Evolutionary conservation across 2,888 invertebrate species (phyloP).

Genomic region (Chrysodeixis includens): DNA sequence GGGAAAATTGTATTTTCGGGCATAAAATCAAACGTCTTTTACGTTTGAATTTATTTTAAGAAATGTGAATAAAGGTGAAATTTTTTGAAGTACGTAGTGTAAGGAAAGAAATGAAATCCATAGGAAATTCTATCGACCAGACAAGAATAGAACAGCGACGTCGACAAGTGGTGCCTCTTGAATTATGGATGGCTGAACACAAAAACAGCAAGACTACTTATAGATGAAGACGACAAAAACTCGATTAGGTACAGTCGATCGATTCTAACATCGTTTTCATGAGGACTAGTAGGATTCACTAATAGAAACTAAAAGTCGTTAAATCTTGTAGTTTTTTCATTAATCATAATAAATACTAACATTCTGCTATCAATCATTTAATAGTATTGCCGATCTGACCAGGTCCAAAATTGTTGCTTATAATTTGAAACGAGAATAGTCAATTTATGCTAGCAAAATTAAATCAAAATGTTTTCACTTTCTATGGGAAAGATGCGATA

Average conservation of each 20-base stretch:
- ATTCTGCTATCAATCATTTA: too few species aligned
- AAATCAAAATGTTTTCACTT: too few species aligned
- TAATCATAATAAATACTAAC: background rate
- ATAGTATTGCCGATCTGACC: too few species aligned
- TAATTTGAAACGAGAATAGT: too few species aligned
- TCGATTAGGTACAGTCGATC: background rate
- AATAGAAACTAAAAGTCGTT: background rate
- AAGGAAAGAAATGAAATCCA: background rate
- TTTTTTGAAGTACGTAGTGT: background rate
- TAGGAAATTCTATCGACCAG: background rate
- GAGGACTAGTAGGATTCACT: background rate
- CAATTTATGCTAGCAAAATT: too few species aligned
- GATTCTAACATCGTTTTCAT: background rate
- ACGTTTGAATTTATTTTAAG: too few species aligned
- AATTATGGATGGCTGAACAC: slow-evolving; percentile 3
- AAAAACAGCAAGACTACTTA: background rate
- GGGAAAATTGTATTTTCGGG: background rate
- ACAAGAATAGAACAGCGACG: background rate
- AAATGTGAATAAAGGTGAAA: too few species aligned
- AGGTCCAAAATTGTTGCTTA: too few species aligned
- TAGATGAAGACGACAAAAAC: background rate
- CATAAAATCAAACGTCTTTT: too few species aligned
- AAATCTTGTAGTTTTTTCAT: background rate
- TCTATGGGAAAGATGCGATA: too few species aligned
- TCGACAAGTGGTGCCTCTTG: background rate